Percentiles rank a stretch among this genome's conserved stretches.
Conservation (phyloP, 2,888 invertebrate genomes). For the Cephus sareptanus region DNA sequence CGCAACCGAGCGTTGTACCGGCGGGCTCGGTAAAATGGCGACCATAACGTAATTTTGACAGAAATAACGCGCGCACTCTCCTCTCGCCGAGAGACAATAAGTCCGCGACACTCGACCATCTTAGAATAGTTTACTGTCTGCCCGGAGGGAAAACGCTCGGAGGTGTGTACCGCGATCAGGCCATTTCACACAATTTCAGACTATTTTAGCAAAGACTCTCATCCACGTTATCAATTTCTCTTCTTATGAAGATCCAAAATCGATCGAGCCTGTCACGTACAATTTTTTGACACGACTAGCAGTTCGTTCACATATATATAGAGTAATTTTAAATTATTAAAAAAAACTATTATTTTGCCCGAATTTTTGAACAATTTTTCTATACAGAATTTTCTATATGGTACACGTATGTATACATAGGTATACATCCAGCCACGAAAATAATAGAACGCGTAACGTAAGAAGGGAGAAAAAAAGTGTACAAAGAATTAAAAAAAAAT, state of each 20-base stretch:
- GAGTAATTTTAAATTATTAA: not conserved
- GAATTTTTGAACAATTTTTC: not conserved
- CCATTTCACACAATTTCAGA: not conserved
- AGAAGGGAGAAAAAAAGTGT: not conserved
- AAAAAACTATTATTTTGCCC: not conserved
- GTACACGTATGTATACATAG: not conserved
- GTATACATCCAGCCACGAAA: not conserved
- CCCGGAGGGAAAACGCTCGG: not conserved
- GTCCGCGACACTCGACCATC: slow-evolving; percentile 49
- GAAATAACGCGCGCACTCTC: slow-evolving; percentile 55
- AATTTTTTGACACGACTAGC: not conserved
- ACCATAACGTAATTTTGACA: slow-evolving; percentile 63
- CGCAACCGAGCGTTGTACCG: slow-evolving; percentile 18
- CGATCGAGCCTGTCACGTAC: too few relatives aligned
- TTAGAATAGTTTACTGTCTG: slow-evolving; percentile 56
- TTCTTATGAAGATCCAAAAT: not conserved
- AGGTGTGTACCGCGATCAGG: not conserved
- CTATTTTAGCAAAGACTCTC: not conserved
- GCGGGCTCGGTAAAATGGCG: slow-evolving; percentile 43
- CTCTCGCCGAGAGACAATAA: slow-evolving; percentile 50
- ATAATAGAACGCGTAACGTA: not conserved
- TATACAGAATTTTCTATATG: not conserved
- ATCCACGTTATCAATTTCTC: not conserved
- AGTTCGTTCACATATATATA: not conserved
- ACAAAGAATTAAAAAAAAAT: not conserved